phyloP scores from a whole-genome alignment of 2,888 invertebrate species.

The Caprella mutica region DNA sequence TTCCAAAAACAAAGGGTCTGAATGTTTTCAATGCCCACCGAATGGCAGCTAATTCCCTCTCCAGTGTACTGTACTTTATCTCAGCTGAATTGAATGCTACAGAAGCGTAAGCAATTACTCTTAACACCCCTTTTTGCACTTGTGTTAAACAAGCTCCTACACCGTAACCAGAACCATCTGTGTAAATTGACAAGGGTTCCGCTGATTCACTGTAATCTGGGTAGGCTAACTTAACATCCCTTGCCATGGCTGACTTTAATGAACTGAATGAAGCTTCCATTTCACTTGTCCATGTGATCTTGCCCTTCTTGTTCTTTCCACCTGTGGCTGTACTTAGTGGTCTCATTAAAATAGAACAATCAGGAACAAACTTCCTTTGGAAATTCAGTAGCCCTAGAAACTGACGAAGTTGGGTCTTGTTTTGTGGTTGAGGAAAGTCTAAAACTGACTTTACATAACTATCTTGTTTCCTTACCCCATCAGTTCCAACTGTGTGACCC shows the following conservation, averaged over 20 bases:
- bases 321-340: not conserved
- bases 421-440: not conserved
- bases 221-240: not conserved
- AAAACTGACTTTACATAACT: not conserved
- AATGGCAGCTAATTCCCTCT: not conserved
- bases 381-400: not conserved
- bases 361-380: not conserved
- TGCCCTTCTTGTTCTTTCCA: not conserved
- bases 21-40: not conserved
- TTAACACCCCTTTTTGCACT: not conserved
- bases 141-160: not conserved
- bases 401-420: not conserved
- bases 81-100: not conserved
- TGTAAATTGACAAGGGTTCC: not conserved
- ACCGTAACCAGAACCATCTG: not conserved
- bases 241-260: not conserved
- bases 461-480: not conserved
- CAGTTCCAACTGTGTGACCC: not conserved
- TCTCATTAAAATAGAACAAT: not conserved
- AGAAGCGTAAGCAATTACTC: not conserved
- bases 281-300: not conserved
- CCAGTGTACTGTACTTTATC: not conserved
- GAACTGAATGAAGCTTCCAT: not conserved
- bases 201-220: not conserved
- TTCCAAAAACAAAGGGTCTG: not conserved